Evolutionary conservation across 2,888 invertebrate species (phyloP).

Genomic region (Drosophila melanosoma): DNA sequence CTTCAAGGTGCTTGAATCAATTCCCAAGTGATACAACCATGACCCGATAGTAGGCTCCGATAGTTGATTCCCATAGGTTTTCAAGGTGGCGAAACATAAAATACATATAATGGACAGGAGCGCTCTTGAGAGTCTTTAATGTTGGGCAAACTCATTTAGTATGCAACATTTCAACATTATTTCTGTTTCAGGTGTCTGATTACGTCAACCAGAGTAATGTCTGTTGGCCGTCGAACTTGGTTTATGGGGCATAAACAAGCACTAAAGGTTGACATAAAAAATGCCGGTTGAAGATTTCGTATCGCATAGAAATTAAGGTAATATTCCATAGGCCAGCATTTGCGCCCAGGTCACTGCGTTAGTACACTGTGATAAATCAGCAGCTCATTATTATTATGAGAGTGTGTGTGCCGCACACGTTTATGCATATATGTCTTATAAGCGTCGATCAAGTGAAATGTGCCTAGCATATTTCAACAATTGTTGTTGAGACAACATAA

Average conservation of each 20-base stretch:
- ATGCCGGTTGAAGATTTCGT: conserved; percentile 17
- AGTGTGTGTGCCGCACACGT: conserved; percentile 22
- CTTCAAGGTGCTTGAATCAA: neutral
- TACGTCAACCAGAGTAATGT: conserved; percentile 6
- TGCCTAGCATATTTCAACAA: conserved; percentile 54
- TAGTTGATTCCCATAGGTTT: too few relatives aligned
- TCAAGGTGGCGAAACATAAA: neutral
- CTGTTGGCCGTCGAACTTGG: conserved; percentile 3
- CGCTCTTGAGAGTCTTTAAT: neutral
- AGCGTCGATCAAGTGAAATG: conserved; percentile 14
- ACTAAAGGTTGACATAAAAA: conserved; percentile 22
- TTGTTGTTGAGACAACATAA: conserved; percentile 3
- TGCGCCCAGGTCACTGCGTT: conserved; percentile 12
- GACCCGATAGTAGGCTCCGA: neutral
- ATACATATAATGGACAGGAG: neutral
- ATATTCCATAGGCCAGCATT: conserved; percentile 10
- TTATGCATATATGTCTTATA: conserved; percentile 32
- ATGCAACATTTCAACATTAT: neutral
- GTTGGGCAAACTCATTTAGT: too few relatives aligned
- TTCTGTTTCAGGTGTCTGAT: conserved; percentile 1
- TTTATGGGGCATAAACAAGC: conserved; percentile 12
- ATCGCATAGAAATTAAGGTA: conserved; percentile 23
- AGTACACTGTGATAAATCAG: conserved; percentile 42
- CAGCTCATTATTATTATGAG: conserved; percentile 24
- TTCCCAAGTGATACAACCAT: neutral